Percentiles rank a stretch among this genome's conserved stretches.
Conservation (phyloP, 2,888 invertebrate species). For the Dermolepida albohirtum region DNA sequence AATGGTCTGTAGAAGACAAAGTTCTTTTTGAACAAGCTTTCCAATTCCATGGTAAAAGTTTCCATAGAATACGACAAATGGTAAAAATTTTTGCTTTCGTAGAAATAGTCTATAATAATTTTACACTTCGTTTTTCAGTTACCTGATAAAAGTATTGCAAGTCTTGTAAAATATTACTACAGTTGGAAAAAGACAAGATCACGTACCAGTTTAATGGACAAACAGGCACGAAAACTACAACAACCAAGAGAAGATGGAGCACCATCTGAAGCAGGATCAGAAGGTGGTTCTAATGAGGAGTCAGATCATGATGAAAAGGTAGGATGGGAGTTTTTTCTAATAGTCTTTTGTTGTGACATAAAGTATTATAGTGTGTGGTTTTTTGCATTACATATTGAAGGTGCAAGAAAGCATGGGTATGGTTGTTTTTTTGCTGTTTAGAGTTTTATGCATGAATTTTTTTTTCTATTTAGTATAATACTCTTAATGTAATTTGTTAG, state of each 20-base stretch:
- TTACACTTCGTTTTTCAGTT: conserved; percentile 69
- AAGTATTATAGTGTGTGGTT: conserved; percentile 23
- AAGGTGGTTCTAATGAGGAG: conserved; percentile 86
- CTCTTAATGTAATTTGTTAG: not conserved
- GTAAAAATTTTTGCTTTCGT: conserved; percentile 67
- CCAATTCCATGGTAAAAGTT: conserved; percentile 98
- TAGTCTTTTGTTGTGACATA: not conserved
- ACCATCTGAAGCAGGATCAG: conserved; percentile 84
- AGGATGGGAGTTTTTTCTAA: conserved; percentile 58
- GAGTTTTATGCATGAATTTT: conserved; percentile 28
- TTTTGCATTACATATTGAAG: conserved; percentile 31
- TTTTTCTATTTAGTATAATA: too few relatives aligned
- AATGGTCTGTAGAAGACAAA: conserved; percentile 98
- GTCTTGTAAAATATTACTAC: conserved; percentile 97
- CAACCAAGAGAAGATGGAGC: conserved; percentile 76
- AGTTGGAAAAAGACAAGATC: conserved; percentile 97
- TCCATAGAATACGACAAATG: conserved; percentile 97
- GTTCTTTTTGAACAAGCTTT: conserved; percentile 98
- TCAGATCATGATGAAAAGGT: conserved; percentile 93
- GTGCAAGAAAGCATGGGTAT: conserved; percentile 32
- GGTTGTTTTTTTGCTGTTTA: conserved; percentile 27
- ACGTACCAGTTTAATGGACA: conserved; percentile 93
- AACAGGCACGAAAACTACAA: conserved; percentile 78
- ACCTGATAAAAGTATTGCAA: conserved; percentile 96
- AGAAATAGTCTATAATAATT: not conserved